phyloP scores from a whole-genome alignment of 2,888 invertebrate genomes.

The Panzeria rudis region DNA sequence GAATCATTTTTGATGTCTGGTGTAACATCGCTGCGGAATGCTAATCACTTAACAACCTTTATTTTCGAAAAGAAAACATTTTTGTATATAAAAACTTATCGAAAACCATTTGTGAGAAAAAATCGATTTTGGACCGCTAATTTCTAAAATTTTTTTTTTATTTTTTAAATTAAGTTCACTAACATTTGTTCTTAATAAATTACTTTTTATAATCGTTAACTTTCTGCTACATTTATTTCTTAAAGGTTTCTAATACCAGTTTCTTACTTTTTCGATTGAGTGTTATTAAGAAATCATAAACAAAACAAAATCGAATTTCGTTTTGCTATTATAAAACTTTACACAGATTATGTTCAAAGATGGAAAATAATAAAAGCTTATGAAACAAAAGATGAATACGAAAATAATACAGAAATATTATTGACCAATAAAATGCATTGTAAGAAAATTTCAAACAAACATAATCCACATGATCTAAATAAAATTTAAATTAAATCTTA shows the following conservation, averaged over 20 bases:
- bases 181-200: too few relatives aligned
- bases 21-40: too few relatives aligned
- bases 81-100: too few relatives aligned
- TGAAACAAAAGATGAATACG: background rate
- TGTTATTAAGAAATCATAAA: background rate
- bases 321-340: background rate
- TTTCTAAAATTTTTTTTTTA: too few relatives aligned
- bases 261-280: background rate
- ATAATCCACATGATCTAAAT: slow-evolving; percentile 3
- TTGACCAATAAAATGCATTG: slow-evolving; percentile 7
- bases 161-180: too few relatives aligned
- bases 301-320: background rate
- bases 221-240: background rate
- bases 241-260: background rate
- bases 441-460: background rate
- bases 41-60: too few relatives aligned
- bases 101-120: too few relatives aligned
- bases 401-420: background rate
- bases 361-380: background rate
- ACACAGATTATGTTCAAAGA: background rate
- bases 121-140: too few relatives aligned
- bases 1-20: too few relatives aligned
- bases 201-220: background rate
- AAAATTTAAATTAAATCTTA: background rate
- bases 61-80: too few relatives aligned